A percentile compares a stretch with the other conserved stretches of the same genome.
These are phyloP conservation scores for Oreotrochilus melanogaster DNA, from an alignment of 2,113 vertebrate species.

Conservation along the genomic window DNA sequence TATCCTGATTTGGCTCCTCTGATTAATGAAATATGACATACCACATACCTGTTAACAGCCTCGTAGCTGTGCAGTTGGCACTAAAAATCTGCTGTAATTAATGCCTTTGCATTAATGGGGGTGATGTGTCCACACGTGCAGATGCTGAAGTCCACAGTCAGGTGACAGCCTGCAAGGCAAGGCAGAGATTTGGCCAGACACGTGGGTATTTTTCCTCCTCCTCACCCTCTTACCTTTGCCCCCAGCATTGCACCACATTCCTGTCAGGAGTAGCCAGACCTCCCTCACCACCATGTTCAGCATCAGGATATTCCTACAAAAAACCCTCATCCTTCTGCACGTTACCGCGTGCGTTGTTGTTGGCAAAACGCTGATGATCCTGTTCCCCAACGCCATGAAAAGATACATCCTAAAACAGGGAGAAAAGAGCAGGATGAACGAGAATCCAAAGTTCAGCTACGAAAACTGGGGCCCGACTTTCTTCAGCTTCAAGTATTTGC, in stretches of 20 bases:
- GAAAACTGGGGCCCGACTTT: slow-evolving; percentile 90
- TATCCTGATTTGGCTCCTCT: not conserved
- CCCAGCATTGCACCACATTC: accelerated
- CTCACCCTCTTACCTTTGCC: slow-evolving; percentile 46
- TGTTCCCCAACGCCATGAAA: slow-evolving; percentile 80
- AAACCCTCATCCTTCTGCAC: slow-evolving; percentile 65
- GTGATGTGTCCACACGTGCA: accelerated
- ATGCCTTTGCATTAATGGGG: not conserved
- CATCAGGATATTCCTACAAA: slow-evolving; percentile 22
- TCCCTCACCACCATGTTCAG: not conserved
- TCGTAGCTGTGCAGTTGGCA: accelerated
- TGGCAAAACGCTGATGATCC: slow-evolving; percentile 68
- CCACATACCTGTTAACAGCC: accelerated
- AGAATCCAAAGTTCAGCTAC: slow-evolving; percentile 83
- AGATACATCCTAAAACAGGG: slow-evolving; percentile 79
- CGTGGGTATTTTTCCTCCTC: not conserved
- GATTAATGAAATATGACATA: not conserved
- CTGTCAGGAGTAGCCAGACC: not conserved
- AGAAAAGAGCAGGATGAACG: slow-evolving; percentile 73
- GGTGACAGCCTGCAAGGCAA: accelerated
- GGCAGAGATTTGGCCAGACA: not conserved
- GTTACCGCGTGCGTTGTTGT: slow-evolving; percentile 22
- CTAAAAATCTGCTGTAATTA: not conserved
- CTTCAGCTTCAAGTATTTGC: slow-evolving; percentile 75
- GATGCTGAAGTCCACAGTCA: accelerated